phyloP scores from a whole-genome alignment of 92 coral and sea anemone genomes.

The Pocillopora meandrina region DNA sequence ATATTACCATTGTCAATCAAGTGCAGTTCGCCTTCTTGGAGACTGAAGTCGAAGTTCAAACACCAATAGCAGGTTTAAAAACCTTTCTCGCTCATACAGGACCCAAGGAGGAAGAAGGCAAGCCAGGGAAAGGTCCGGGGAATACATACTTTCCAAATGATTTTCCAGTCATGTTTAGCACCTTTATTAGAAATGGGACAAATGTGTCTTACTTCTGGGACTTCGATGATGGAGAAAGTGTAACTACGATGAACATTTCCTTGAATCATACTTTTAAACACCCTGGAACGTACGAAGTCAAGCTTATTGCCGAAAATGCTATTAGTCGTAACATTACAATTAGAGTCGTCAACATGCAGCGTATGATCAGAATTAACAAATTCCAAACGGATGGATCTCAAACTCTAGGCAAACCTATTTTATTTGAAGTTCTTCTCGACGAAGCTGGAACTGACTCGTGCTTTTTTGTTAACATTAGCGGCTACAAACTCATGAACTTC shows the following conservation, averaged over 20 bases:
- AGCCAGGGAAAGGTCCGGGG: conserved; percentile 66
- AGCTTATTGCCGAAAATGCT: conserved; percentile 53
- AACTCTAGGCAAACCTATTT: conserved; percentile 38
- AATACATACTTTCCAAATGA: conserved; percentile 70
- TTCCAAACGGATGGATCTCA: conserved; percentile 63
- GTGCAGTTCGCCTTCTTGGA: conserved; percentile 46
- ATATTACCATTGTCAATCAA: conserved; percentile 58
- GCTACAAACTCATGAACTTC: conserved; percentile 56
- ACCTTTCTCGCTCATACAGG: conserved; percentile 58
- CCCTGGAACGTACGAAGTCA: conserved; percentile 36
- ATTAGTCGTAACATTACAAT: conserved; percentile 37
- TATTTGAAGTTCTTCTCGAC: conserved; percentile 40
- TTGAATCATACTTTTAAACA: conserved; percentile 52
- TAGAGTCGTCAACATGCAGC: conserved; percentile 30
- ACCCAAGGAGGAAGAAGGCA: conserved; percentile 72
- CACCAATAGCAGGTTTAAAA: conserved; percentile 47
- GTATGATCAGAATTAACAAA: conserved; percentile 48
- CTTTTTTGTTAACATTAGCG: conserved; percentile 52
- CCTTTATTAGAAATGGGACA: conserved; percentile 71
- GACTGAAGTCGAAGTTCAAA: conserved; percentile 71
- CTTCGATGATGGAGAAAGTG: conserved; percentile 69
- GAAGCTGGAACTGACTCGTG: conserved; percentile 76
- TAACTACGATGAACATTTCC: conserved; percentile 25
- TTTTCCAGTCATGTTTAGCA: conserved; percentile 49
- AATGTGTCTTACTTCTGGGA: conserved; percentile 73